Evolutionary conservation across 92 coral and sea anemone species (phyloP).

Genomic region (Parazoanthus swiftii): DNA sequence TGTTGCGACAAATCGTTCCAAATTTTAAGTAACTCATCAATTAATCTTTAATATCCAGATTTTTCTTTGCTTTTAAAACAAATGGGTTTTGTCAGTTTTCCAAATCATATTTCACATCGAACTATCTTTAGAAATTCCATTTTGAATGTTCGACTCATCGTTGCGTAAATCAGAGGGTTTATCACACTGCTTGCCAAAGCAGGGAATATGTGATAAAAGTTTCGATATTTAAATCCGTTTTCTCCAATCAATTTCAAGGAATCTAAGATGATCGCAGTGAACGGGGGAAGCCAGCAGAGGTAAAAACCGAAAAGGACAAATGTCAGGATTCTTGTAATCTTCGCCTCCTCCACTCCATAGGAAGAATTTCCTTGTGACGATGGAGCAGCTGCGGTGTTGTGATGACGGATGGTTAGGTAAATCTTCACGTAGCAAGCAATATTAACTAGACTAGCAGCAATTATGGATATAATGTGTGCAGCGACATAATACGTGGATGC

Average conservation of each 20-base stretch:
- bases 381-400: too few species aligned
- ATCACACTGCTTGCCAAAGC: not conserved
- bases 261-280: not conserved
- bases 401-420: too few species aligned
- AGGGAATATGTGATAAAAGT: not conserved
- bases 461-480: not conserved
- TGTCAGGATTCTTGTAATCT: not conserved
- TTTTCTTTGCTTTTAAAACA: too few species aligned
- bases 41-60: too few species aligned
- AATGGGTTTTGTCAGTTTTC: too few species aligned
- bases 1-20: too few species aligned
- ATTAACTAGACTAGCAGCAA: not conserved
- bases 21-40: too few species aligned
- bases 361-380: too few species aligned
- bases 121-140: not conserved
- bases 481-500: not conserved
- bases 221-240: not conserved
- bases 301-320: not conserved
- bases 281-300: not conserved
- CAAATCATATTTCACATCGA: not conserved
- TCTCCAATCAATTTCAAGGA: not conserved
- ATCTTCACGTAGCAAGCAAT: not conserved
- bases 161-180: not conserved
- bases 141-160: not conserved
- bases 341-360: not conserved